Base-by-base conservation (phyloP, 2,888 invertebrate genomes). In the Pycnomerus fuliginosus region DNA sequence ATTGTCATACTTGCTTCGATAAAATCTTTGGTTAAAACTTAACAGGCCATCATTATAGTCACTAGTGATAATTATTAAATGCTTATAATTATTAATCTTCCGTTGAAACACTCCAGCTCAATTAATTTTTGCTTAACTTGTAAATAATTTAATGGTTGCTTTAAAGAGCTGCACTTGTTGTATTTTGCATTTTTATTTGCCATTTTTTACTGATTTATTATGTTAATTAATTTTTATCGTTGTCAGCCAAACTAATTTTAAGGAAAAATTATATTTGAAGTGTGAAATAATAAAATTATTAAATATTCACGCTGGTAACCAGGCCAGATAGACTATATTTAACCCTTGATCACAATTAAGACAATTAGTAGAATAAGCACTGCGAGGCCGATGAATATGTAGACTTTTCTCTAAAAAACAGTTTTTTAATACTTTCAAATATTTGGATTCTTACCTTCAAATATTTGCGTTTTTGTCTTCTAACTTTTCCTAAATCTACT, bases 1-100 rank as follows among this genome's bases (percentile, higher is more conserved):
- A 98, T 74, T 99, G 99, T 73, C 98, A 99, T 70, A 80, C 82
- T 48, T 99, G 98, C 75, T 99, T 98, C 71, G 95, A 96, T 53
- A 97, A 96, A 70, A 80, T 99, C 23, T 99, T 96, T 69, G 93
- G 95, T 53, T 95, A 80, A 77, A 11, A n/a, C n/a, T n/a, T n/a
- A n/a, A n/a, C n/a, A n/a, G n/a, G n/a, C n/a, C n/a, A n/a, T n/a
- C n/a, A n/a, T n/a, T n/a, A n/a, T n/a, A n/a, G n/a, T n/a, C n/a
- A n/a, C n/a, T n/a, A n/a, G n/a, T n/a, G n/a, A n/a, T n/a, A n/a
- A n/a, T n/a, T n/a, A n/a, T n/a, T n/a, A n/a, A n/a, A n/a, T n/a
- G n/a, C n/a, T 27, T 10, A 27, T 27, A 7, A 27, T 27, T 27
- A 27, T 27, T 27, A 27, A 15, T 34, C 7, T 28, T 37, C 7